Base-by-base conservation (phyloP, 1,140 invertebrate genomes). In the Chironomus striatipennis region DNA sequence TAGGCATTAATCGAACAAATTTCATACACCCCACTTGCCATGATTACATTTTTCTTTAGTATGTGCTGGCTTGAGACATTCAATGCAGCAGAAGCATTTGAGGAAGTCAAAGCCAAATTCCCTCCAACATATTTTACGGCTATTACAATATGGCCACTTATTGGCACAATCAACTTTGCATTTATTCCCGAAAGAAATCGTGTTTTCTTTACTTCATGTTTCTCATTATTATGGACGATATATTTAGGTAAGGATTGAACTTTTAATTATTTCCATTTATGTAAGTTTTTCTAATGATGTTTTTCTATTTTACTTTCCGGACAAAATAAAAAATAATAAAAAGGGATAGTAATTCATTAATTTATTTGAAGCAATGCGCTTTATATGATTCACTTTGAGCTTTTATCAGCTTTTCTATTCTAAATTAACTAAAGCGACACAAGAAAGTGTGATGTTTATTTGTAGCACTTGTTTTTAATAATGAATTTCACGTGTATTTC, bases 221-320 rank as follows among this genome's bases (percentile, higher is more conserved):
- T 91, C 79, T 94, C 92, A 83, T 86, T 95, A 73, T 81, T 93
- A 75, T 95, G 93, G 93, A 93, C 91, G 24, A 90, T 90, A 77
- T 94, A 93, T 80, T 83, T 95, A 74, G 90, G 47, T 57, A 57
- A 15, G 47, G 4, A n/a, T n/a, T n/a, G 47, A 57, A 57, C 12
- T 57, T 57, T 57, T 57, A 5, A n/a, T 57, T 57, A 12, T 57
- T n/a, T 12, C 12, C n/a, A 57, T 57, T 34, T 34, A 34, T 34
- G 24, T 34, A 34, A 34, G 24, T 34, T 34, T 34, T 34, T 2
- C 24, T n/a, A n/a, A n/a, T n/a, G n/a, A n/a, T n/a, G n/a, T n/a
- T n/a, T n/a, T n/a, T n/a, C n/a, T n/a, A n/a, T n/a, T n/a, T n/a
- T n/a, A n/a, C n/a, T n/a, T n/a, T n/a, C n/a, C n/a, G n/a, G n/a